Evolutionary conservation across 2,888 invertebrate genomes (phyloP).

Genomic region (Thyatira batis): DNA sequence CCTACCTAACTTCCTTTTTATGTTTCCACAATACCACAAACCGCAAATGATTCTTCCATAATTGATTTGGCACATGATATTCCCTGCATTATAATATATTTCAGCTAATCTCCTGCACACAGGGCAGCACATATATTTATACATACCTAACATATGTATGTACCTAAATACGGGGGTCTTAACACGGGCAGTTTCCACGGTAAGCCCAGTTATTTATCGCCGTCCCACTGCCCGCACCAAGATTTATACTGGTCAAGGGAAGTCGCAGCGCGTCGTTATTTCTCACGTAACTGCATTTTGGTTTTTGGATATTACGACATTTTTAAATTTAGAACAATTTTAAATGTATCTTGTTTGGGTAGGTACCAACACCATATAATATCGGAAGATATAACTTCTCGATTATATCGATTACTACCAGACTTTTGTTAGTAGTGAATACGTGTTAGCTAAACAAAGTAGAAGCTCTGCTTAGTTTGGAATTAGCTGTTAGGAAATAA

Average conservation of each 20-base stretch:
- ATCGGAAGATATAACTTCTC: no score
- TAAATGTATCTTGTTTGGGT: background rate
- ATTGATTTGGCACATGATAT: background rate
- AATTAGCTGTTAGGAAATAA: no score
- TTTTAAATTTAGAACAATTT: background rate
- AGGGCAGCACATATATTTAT: background rate
- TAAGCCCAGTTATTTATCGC: conserved; percentile 71
- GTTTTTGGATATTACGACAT: background rate
- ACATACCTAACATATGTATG: background rate
- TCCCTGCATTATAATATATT: background rate
- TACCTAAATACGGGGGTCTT: conserved; percentile 15
- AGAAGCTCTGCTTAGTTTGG: no score
- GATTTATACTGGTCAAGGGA: conserved; percentile 64
- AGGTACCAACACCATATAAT: no score
- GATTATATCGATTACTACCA: no score
- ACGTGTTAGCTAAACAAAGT: no score
- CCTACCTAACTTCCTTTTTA: no score
- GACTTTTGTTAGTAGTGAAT: no score
- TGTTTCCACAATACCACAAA: background rate
- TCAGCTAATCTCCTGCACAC: background rate
- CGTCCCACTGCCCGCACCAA: conserved; percentile 63
- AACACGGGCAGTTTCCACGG: conserved; percentile 30
- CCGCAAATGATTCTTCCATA: background rate
- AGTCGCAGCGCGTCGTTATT: conserved; percentile 58
- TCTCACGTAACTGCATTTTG: background rate